A percentile compares a stretch with the other conserved stretches of the same genome.
These are phyloP conservation scores for Acronicta aceris DNA, from an alignment of 2,888 invertebrate species.

Conservation along the genomic window DNA sequence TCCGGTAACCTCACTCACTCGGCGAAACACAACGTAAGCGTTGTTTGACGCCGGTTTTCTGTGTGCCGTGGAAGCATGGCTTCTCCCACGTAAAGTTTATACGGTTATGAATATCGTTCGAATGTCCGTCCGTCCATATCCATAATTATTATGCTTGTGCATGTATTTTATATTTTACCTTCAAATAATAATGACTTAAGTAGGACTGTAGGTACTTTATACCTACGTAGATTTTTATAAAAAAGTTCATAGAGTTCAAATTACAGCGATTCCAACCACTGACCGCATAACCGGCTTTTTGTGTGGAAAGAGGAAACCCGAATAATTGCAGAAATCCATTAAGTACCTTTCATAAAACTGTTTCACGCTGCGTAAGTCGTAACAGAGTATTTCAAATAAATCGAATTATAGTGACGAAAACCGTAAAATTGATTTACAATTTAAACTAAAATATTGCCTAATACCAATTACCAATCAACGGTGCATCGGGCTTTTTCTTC, in stretches of 20 bases:
- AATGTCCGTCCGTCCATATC: too few relatives aligned
- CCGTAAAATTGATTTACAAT: slow-evolving; percentile 60
- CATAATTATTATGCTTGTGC: too few relatives aligned
- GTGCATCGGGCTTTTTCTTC: not conserved
- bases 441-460: slow-evolving; percentile 28
- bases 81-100: too few relatives aligned
- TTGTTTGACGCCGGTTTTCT: too few relatives aligned
- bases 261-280: slow-evolving; percentile 20
- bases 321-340: slow-evolving; percentile 56
- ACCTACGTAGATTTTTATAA: not conserved
- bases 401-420: slow-evolving; percentile 59
- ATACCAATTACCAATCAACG: slow-evolving; percentile 4
- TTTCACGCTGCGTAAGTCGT: slow-evolving; percentile 59
- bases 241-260: not conserved
- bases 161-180: too few relatives aligned
- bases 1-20: too few relatives aligned
- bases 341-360: slow-evolving; percentile 55
- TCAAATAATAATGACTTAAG: too few relatives aligned
- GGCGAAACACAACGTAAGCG: too few relatives aligned
- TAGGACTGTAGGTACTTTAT: too few relatives aligned
- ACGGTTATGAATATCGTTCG: too few relatives aligned
- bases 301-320: slow-evolving; percentile 50
- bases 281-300: slow-evolving; percentile 47
- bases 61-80: too few relatives aligned
- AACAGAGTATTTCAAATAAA: slow-evolving; percentile 53